Conservation (phyloP, 2,888 invertebrate genomes). For the Cantharis rufa region DNA sequence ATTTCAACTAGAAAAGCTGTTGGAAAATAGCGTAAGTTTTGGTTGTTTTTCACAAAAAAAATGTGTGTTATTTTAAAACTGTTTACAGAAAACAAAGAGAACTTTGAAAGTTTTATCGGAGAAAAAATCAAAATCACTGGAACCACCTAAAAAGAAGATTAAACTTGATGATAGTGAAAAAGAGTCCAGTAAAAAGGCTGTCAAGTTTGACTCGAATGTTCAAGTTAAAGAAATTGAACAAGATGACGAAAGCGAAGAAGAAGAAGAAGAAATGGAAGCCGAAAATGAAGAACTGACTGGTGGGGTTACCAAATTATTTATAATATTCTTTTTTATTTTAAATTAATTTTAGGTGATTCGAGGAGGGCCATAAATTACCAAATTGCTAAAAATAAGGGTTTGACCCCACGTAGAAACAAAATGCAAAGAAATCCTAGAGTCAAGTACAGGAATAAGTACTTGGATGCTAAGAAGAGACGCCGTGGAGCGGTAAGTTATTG, state of each 20-base stretch:
- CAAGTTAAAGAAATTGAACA: constrained; percentile 7
- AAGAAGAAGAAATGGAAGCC: constrained; percentile 52
- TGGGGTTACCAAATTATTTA: background rate
- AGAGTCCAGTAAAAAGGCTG: constrained; percentile 2
- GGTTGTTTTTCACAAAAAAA: background rate
- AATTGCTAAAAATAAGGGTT: constrained; percentile 95
- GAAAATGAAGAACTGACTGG: constrained; percentile 34
- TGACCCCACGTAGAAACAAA: constrained; percentile 89
- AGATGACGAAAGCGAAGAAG: constrained; percentile 49
- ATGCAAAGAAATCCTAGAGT: constrained; percentile 93
- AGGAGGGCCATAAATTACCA: constrained; percentile 77
- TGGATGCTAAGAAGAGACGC: constrained; percentile 88
- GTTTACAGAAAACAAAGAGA: background rate
- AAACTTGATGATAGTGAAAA: constrained; percentile 8
- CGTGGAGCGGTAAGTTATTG: constrained; percentile 80
- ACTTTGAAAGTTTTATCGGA: background rate
- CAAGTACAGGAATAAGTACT: constrained; percentile 89
- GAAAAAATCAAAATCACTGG: background rate
- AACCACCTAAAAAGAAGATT: background rate
- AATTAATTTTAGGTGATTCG: background rate
- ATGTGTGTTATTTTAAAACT: background rate
- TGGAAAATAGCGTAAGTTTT: constrained; percentile 45
- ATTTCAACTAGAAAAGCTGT: constrained; percentile 68
- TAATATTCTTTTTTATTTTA: background rate
- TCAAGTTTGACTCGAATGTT: background rate